Conservation (phyloP, 2,888 invertebrate species). For the Mamestra brassicae region DNA sequence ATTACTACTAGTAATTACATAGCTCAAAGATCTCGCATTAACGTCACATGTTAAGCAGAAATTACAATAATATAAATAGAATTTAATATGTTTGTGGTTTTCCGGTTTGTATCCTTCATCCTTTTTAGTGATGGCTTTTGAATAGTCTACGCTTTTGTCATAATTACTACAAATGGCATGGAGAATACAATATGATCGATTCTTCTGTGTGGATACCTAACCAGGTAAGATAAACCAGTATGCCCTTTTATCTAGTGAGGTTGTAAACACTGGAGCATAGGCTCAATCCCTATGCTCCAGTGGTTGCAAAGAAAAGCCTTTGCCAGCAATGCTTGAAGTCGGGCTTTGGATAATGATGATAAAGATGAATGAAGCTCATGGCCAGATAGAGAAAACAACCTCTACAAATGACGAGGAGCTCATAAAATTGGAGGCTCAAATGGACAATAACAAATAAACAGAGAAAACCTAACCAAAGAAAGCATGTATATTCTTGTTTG, state of each 20-base stretch:
- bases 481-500: slow-evolving; percentile 5
- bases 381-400: background rate
- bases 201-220: background rate
- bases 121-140: background rate
- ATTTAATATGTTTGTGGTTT: slow-evolving; percentile 3
- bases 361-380: background rate
- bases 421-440: background rate
- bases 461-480: slow-evolving; percentile 20
- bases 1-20: background rate
- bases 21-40: slow-evolving; percentile 1
- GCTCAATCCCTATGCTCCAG: too few relatives aligned
- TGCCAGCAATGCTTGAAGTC: background rate
- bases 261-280: background rate
- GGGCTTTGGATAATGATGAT: too few relatives aligned
- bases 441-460: background rate
- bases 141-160: background rate
- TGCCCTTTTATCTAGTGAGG: background rate
- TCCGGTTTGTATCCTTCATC: slow-evolving; percentile 6
- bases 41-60: slow-evolving; percentile 1
- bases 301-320: background rate
- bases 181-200: too few relatives aligned
- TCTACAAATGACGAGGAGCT: background rate
- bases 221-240: too few relatives aligned
- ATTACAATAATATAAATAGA: background rate
- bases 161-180: too few relatives aligned